Evolutionary conservation across 2,888 invertebrate genomes (phyloP).

Genomic region (Scaptomyza parva): DNA sequence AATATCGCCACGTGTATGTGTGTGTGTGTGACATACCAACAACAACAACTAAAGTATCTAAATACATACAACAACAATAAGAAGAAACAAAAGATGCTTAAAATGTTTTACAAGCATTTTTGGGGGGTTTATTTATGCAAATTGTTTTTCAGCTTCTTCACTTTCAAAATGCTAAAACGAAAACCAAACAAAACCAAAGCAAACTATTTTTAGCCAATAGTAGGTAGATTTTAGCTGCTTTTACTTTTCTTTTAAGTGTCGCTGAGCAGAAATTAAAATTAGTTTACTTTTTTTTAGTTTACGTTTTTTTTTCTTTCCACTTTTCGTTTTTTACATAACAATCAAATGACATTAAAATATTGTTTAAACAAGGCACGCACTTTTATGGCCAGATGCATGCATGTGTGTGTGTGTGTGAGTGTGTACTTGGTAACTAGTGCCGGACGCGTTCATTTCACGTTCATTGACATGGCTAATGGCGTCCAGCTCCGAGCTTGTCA

Average conservation of each 20-base stretch:
- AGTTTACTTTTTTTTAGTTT: conserved; percentile 64
- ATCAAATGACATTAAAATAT: conserved; percentile 41
- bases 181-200: conserved; percentile 5
- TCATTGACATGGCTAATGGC: conserved; percentile 67
- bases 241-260: conserved; percentile 69
- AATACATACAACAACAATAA: conserved; percentile 1
- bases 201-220: conserved; percentile 69
- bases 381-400: conserved; percentile 19
- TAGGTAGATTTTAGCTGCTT: conserved; percentile 56
- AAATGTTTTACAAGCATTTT: conserved; percentile 16
- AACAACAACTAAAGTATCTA: conserved; percentile 3
- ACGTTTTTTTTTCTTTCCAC: background rate
- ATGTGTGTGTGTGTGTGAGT: too few species aligned
- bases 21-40: conserved; percentile 48
- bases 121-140: conserved; percentile 65
- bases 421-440: conserved; percentile 18
- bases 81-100: conserved; percentile 14
- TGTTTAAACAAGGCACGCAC: conserved; percentile 63
- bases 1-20: too few species aligned
- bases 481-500: conserved; percentile 21
- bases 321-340: conserved; percentile 61
- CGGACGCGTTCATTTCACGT: conserved; percentile 64
- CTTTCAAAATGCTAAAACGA: conserved; percentile 63
- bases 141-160: conserved; percentile 57
- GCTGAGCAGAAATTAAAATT: conserved; percentile 71